These are phyloP conservation scores for Sylvia borin DNA, from an alignment of 2,797 vertebrate genomes.

Conservation along the genomic window DNA sequence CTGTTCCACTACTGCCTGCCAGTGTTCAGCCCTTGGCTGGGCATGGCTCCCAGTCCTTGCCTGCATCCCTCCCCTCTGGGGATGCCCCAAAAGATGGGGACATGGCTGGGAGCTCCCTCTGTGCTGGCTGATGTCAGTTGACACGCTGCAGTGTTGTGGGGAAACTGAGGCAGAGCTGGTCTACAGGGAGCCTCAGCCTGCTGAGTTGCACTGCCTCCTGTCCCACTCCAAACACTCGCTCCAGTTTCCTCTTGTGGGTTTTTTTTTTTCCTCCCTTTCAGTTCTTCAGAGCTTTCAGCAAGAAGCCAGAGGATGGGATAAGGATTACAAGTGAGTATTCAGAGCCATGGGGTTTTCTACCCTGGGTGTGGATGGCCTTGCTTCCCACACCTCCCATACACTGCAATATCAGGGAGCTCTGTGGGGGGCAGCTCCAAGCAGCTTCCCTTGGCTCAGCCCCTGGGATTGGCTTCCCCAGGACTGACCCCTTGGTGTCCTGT, in stretches of 20 bases:
- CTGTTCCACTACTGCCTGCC: not conserved
- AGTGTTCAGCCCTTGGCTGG: not conserved
- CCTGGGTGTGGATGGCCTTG: rapidly evolving
- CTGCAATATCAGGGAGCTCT: not conserved
- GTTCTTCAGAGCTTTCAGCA: constrained; percentile 90
- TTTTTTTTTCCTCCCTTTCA: constrained; percentile 62
- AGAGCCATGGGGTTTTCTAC: not conserved
- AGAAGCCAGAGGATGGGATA: constrained; percentile 69
- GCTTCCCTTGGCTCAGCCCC: not conserved
- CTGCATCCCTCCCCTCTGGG: not conserved
- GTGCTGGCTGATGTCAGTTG: not conserved
- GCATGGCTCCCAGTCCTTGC: not conserved
- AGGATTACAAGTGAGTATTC: constrained; percentile 79
- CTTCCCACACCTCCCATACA: rapidly evolving
- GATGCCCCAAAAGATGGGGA: no score
- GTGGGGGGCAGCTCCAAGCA: not conserved
- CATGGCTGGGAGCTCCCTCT: rapidly evolving
- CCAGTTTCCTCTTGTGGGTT: not conserved
- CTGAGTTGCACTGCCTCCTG: not conserved
- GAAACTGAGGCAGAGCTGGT: not conserved
- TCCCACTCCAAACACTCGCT: not conserved
- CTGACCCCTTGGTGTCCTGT: not conserved
- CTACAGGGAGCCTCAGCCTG: not conserved
- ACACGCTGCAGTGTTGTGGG: not conserved
- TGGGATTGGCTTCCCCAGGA: not conserved